phyloP scores from a whole-genome alignment of 2,888 invertebrate genomes.

The Girardia tigrina region DNA sequence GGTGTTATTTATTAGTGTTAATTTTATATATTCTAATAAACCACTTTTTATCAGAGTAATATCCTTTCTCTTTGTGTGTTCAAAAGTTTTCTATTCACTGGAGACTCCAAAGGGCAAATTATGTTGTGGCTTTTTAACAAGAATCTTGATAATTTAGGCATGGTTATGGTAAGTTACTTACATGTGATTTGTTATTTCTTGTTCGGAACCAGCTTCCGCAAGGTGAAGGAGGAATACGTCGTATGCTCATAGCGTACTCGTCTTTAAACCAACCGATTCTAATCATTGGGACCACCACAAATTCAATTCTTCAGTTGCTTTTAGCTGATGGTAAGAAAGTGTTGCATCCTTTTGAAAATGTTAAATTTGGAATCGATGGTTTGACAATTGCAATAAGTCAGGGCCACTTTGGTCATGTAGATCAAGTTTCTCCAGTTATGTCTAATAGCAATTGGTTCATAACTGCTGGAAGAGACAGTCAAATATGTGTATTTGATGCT shows the following conservation, averaged over 20 bases:
- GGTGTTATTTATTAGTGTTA: conserved; percentile 38
- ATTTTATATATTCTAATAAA: not conserved
- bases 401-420: conserved; percentile 45
- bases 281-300: conserved; percentile 45
- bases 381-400: conserved; percentile 36
- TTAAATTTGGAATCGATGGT: conserved; percentile 26
- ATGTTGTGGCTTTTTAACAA: conserved; percentile 40
- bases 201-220: conserved; percentile 40
- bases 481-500: conserved; percentile 42
- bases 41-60: conserved; percentile 46
- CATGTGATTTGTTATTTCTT: not conserved
- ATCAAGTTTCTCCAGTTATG: conserved; percentile 39
- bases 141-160: conserved; percentile 42
- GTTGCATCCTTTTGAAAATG: conserved; percentile 27
- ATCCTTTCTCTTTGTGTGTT: conserved; percentile 41
- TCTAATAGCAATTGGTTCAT: conserved; percentile 40
- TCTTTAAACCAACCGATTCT: conserved; percentile 39
- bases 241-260: conserved; percentile 39
- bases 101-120: conserved; percentile 37
- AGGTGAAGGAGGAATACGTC: conserved; percentile 43
- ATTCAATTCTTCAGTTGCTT: conserved; percentile 41
- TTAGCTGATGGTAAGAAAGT: not conserved
- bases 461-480: conserved; percentile 44
- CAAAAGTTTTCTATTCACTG: conserved; percentile 41
- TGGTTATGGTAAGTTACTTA: conserved; percentile 39